phyloP scores from a whole-genome alignment of 2,888 invertebrate genomes.

The Spodoptera littoralis region DNA sequence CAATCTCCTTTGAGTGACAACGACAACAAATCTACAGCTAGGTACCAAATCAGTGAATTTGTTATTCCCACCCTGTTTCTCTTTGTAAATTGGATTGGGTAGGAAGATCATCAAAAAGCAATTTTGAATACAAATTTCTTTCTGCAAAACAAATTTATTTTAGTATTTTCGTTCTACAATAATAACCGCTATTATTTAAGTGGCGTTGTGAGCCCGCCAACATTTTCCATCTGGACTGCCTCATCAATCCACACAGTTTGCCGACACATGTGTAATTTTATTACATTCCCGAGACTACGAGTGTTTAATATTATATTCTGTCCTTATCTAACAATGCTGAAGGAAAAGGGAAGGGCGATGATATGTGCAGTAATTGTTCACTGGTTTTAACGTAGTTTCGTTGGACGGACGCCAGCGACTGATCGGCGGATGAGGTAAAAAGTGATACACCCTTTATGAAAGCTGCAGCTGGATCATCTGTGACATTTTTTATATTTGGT shows the following conservation, averaged over 20 bases:
- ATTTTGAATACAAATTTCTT: slow-evolving; percentile 1
- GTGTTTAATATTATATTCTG: slow-evolving; percentile 16
- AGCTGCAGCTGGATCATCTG: slow-evolving; percentile 22
- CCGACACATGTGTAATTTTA: slow-evolving; percentile 32
- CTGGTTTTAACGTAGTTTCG: slow-evolving; percentile 32
- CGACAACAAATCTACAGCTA: slow-evolving; percentile 1
- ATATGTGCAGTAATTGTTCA: slow-evolving; percentile 46
- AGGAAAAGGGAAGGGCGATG: slow-evolving; percentile 30
- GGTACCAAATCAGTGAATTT: not conserved
- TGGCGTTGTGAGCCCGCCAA: slow-evolving; percentile 1
- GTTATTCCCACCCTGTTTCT: slow-evolving; percentile 5
- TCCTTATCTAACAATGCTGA: slow-evolving; percentile 31
- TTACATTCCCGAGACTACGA: slow-evolving; percentile 27
- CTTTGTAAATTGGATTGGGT: slow-evolving; percentile 4
- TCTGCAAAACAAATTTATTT: not conserved
- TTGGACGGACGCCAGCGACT: slow-evolving; percentile 53
- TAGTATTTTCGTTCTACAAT: slow-evolving; percentile 10
- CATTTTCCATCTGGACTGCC: slow-evolving; percentile 37
- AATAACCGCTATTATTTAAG: slow-evolving; percentile 9
- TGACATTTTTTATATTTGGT: slow-evolving; percentile 27
- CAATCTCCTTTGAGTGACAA: slow-evolving; percentile 9
- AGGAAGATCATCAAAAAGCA: slow-evolving; percentile 3
- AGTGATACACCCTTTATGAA: slow-evolving; percentile 38
- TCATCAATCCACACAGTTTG: slow-evolving; percentile 34
- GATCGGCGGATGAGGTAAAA: slow-evolving; percentile 43